Base-by-base conservation (phyloP, 2,888 invertebrate species). In the Drosophila neutralis region DNA sequence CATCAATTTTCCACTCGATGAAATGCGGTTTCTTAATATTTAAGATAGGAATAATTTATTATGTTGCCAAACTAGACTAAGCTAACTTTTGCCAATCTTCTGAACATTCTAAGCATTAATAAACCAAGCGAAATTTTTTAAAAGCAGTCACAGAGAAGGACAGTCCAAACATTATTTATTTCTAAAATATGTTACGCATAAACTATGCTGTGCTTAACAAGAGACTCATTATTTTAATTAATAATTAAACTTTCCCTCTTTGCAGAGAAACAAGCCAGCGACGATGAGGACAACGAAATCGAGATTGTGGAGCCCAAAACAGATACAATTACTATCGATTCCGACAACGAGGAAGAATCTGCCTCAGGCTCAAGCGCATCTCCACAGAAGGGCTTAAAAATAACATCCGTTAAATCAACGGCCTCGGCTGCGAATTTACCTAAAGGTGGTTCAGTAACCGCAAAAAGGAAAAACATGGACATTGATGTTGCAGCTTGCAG, bases 301-400 rank as follows among this genome's bases (percentile, higher is more conserved):
- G 91, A 92, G 75, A 93, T 93, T 77, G 92, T 93, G 35, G 93
- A 93, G 69, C 92, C 93, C 3, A 91, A 93, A 80, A 92, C 92
- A 0, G 92, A 93, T 65, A 91, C 92, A 3, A 93, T 93, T 38
- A 92, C 91, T 38, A 85, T 93, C 18, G 92, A 93, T 75, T 93
- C 93, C 0, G 93, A 93, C 62, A 91, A 92, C 65, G 93, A 93
- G 27, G 93, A 93, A 11, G 90, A 91, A 13, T 35, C 35, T 35
- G 62, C 78, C 7, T 33, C 76, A 15, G 58, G 72, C 36, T 54
- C 84, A 15, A 69, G 29, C 0, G 11, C 64, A 29, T 36, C 11
- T 7, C 1, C 33, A 29, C 38, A 65, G 1, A 71, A 45, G 15
- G 73, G 49, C n/a, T 70, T 82, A 40, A 68, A 69, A 56, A 84